Evolutionary conservation across 2,888 invertebrate genomes (phyloP), one percentile per base, ranked within the genome.

Genomic region (Sarcophaga subvicina): DNA sequence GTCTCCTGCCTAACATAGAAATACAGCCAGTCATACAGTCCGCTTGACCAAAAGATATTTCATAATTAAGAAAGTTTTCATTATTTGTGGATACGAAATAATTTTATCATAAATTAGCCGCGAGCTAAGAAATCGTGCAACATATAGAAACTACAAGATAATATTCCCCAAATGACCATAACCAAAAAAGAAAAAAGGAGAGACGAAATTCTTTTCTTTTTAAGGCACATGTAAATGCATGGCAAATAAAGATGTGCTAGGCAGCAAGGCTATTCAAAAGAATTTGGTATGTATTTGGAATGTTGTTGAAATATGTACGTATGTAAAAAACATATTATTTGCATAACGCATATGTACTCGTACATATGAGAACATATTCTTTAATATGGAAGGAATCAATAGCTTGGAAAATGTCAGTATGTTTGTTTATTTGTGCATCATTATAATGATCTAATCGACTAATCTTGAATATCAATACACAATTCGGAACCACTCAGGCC

Each of bases 1-100:
- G 8, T 69, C n/a, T 70, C 11, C 10, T 62, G 6, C 22, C 69
- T 37, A 27, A 49, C 12, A 78, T 72, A 69, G 5, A 47, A 71
- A 60, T 62, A 20, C 47, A 12, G 10, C 17, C 11, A 1, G 10
- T 22, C 11, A 1, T 14, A 49, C 2, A 49, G 49, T 37, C 3
- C 76, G 22, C 22, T 77, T 72, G 75, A 45, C 45, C 45, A 72
- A 69, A 86, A 86, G 22, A 86, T 86, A 86, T 88, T 83, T 87
- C 88, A 83, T 87, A 89, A 89, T 89, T 89, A 89, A 76, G 69
- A 88, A 89, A 89, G 76, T 89, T 89, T 82, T 20, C 54, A 67
- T 63, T 71, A 71, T 78, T 78, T 78, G 49, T 20, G 37, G 8
- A 54, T 49, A 59, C 20, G 59, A 83, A 78, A 45, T 79, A 80